Percentiles rank a stretch among this genome's conserved stretches.
These are phyloP conservation scores for Scomber scombrus DNA, from an alignment of 2,113 vertebrate genomes.

Conservation along the genomic window DNA sequence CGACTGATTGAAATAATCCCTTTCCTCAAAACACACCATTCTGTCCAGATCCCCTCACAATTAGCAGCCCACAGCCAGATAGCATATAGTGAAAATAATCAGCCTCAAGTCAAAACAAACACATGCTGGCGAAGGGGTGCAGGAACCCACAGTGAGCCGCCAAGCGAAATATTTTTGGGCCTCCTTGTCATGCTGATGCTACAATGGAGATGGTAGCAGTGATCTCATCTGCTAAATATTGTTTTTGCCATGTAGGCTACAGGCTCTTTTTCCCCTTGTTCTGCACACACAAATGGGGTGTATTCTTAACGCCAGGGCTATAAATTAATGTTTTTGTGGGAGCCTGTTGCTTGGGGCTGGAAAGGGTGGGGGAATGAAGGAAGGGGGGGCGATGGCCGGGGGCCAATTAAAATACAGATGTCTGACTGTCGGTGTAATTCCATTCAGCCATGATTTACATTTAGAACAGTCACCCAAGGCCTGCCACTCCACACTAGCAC, in stretches of 20 bases:
- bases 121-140: constrained; percentile 48
- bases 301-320: constrained; percentile 68
- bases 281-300: constrained; percentile 64
- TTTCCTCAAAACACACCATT: constrained; percentile 59
- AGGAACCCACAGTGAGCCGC: constrained; percentile 61
- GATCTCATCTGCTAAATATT: constrained; percentile 85
- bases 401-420: constrained; percentile 88
- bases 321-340: constrained; percentile 81
- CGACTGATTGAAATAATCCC: constrained; percentile 65
- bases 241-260: constrained; percentile 76
- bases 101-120: constrained; percentile 79
- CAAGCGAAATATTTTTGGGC: constrained; percentile 79
- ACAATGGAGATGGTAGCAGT: constrained; percentile 72
- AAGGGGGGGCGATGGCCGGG: constrained; percentile 64
- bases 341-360: constrained; percentile 78
- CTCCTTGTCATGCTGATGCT: constrained; percentile 75
- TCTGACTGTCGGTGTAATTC: constrained; percentile 84
- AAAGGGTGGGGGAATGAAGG: constrained; percentile 16
- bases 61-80: constrained; percentile 76
- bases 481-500: constrained; percentile 77
- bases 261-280: constrained; percentile 57
- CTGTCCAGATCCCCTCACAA: constrained; percentile 72
- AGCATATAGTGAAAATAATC: constrained; percentile 81
- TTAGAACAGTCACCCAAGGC: constrained; percentile 80
- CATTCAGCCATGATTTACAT: constrained; percentile 87